Evolutionary conservation across 2,888 invertebrate species (phyloP).

Genomic region (Dastarcus helophoroides): DNA sequence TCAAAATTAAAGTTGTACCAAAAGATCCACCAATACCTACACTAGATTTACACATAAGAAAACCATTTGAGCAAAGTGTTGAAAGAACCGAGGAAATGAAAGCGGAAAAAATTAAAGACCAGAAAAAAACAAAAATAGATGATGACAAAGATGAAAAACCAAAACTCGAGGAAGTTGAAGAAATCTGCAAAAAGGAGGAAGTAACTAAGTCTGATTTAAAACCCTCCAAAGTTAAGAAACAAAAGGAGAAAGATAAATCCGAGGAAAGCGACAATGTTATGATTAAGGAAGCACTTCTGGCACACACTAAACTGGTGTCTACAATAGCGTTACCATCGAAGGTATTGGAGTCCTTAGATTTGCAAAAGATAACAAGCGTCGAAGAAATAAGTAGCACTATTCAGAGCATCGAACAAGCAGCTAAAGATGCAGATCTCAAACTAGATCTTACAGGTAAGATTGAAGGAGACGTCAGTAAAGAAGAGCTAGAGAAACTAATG

Average conservation of each 20-base stretch:
- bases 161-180: too few species aligned
- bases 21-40: conserved; percentile 3
- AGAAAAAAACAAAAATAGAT: too few species aligned
- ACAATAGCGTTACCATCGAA: conserved; percentile 25
- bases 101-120: too few species aligned
- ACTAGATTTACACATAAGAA: conserved; percentile 5
- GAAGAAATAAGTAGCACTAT: conserved; percentile 11
- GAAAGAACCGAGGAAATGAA: too few species aligned
- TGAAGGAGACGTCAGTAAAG: conserved; percentile 13
- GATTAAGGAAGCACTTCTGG: conserved; percentile 24
- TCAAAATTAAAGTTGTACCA: conserved; percentile 17
- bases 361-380: too few species aligned
- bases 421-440: too few species aligned
- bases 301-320: conserved; percentile 27
- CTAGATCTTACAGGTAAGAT: conserved; percentile 7
- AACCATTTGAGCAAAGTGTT: too few species aligned
- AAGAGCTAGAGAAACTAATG: conserved; percentile 36
- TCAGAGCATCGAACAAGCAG: conserved; percentile 8
- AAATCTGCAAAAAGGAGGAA: too few species aligned
- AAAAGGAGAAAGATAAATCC: too few species aligned
- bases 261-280: conserved; percentile 17
- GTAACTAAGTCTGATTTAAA: too few species aligned
- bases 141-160: too few species aligned
- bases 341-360: conserved; percentile 15
- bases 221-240: too few species aligned